These are phyloP conservation scores for Okapia johnstoni DNA, from an alignment of 2,113 vertebrate species.

Conservation along the genomic window DNA sequence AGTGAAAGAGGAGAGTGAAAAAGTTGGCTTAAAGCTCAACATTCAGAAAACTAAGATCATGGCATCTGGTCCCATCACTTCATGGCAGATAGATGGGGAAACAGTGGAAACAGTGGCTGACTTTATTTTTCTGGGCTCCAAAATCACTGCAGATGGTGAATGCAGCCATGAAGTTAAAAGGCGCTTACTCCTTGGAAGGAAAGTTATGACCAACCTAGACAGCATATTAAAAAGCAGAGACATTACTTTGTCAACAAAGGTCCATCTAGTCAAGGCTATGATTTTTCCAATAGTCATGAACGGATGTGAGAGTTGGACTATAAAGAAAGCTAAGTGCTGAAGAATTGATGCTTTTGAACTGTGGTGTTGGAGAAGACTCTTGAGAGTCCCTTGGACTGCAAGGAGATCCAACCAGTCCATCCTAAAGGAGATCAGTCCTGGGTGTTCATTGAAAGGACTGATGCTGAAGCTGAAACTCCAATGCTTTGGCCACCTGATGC, in stretches of 20 bases:
- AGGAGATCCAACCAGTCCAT: background rate
- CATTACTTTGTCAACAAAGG: background rate
- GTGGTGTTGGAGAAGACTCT: background rate
- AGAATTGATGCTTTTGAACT: background rate
- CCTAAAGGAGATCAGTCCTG: background rate
- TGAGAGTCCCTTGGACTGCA: background rate
- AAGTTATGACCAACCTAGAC: background rate
- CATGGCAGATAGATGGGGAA: background rate
- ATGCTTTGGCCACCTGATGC: background rate
- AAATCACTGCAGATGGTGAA: background rate
- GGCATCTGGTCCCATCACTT: background rate
- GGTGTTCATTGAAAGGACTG: background rate
- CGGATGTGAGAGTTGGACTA: background rate
- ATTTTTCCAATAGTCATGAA: background rate
- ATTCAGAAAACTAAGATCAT: background rate
- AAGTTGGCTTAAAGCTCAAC: background rate
- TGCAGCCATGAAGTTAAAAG: background rate
- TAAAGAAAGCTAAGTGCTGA: fast-evolving
- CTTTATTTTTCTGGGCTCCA: fast-evolving
- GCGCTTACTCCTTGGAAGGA: background rate
- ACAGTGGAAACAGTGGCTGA: background rate
- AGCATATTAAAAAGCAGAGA: background rate
- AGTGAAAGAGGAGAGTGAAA: background rate
- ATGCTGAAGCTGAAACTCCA: background rate
- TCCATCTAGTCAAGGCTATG: fast-evolving